Evolutionary conservation across 2,888 invertebrate species (phyloP), one percentile per base, ranked within the genome.

Genomic region (Meloe dianella): DNA sequence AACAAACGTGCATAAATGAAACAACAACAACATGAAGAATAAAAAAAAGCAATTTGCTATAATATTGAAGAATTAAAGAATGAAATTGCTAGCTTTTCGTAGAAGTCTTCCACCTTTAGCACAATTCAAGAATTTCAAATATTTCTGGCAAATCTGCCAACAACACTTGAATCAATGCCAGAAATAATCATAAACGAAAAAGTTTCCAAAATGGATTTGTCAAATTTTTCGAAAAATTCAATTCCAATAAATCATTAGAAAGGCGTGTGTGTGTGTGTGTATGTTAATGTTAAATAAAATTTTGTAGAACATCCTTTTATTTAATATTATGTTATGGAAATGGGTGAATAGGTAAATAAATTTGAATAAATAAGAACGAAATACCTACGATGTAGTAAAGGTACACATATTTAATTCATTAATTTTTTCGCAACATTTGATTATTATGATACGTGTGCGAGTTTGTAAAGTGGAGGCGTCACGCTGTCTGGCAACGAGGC

Each of bases 401-500:
- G n/a, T n/a, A n/a, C n/a, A n/a, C n/a, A 12, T 32, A 32, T 32
- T 12, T 2, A 32, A 32, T 32, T 32, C 32, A 38, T 38, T 38
- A 38, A 38, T 38, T 38, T 68, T 68, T 68, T 68, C 59, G 64
- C 67, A 56, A 65, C 62, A 58, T 47, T 63, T 41, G 41, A 32
- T 8, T 30, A 30, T 63, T 51, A 29, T 60, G 38, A 63, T 62
- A 62, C 6, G 22, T 51, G 51, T 51, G 22, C 47, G 20, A 47
- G 47, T 6, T 51, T 51, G 51, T 51, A 68, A 73, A 71, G 71
- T 72, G 67, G 73, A 72, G 77, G 77, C 77, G 78, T 76, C 78
- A 77, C 74, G 77, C 78, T 76, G 78, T 78, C 78, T 78, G 77
- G 74, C 72, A 76, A 71, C 74, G 69, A 70, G 71, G 70, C 72